Evolutionary conservation across 2,888 invertebrate genomes (phyloP).

Genomic region (Norana najaformis): DNA sequence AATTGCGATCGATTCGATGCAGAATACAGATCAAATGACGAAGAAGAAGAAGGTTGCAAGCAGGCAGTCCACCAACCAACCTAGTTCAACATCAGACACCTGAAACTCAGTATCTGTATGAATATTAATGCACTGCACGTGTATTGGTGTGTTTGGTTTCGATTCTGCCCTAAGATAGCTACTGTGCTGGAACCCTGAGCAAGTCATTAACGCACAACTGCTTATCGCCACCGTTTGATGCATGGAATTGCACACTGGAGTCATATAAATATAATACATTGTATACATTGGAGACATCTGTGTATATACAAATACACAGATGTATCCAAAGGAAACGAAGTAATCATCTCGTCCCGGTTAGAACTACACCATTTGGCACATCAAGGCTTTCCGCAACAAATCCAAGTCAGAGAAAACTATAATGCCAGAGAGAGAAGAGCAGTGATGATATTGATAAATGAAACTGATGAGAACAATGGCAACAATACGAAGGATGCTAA

Average conservation of each 20-base stretch:
- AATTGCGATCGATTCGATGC: neutral
- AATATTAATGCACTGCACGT: neutral
- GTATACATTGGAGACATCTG: neutral
- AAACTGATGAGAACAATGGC: too few relatives aligned
- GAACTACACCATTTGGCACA: neutral
- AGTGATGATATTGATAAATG: too few relatives aligned
- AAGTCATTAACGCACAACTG: neutral
- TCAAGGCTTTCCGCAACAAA: neutral
- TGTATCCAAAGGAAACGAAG: neutral
- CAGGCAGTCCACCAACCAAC: neutral
- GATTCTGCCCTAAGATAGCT: neutral
- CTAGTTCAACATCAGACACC: neutral
- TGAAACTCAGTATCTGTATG: neutral
- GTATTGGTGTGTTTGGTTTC: too few relatives aligned
- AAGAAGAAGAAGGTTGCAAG: neutral
- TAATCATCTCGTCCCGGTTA: neutral
- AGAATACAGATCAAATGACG: constrained; percentile 15
- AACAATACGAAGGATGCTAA: too few relatives aligned
- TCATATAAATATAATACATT: neutral
- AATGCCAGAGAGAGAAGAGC: too few relatives aligned
- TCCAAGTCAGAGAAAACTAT: too few relatives aligned
- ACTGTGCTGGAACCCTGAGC: neutral
- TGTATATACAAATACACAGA: neutral
- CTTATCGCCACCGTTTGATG: neutral
- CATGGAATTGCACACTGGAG: neutral